These are phyloP conservation scores for Pterostichus niger DNA, from an alignment of 2,888 invertebrate genomes.

Conservation along the genomic window DNA sequence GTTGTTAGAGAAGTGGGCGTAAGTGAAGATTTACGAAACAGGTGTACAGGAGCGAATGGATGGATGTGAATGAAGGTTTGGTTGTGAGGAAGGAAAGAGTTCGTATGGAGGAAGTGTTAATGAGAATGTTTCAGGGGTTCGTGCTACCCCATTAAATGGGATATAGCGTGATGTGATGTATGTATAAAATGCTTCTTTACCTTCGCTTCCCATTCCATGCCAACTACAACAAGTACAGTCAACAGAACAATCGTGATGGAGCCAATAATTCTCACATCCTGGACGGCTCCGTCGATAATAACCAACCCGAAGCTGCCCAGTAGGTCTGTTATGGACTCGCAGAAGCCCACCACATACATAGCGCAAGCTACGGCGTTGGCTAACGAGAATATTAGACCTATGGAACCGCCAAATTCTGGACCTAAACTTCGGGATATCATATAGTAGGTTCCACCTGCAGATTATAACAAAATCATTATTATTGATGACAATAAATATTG, in stretches of 20 bases:
- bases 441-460: slow-evolving; percentile 96
- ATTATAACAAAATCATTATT: not conserved
- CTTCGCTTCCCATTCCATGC: slow-evolving; percentile 99
- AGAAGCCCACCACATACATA: slow-evolving; percentile 99
- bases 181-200: slow-evolving; percentile 74
- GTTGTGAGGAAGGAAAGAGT: too few species aligned
- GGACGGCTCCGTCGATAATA: slow-evolving; percentile 84
- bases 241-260: slow-evolving; percentile 90
- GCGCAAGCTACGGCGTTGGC: slow-evolving; percentile 98
- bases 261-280: slow-evolving; percentile 91
- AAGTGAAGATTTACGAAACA: too few species aligned
- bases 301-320: slow-evolving; percentile 79
- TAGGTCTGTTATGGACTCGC: slow-evolving; percentile 91
- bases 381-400: slow-evolving; percentile 96
- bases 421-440: slow-evolving; percentile 98
- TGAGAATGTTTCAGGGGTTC: too few species aligned
- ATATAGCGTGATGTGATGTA: too few species aligned
- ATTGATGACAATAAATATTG: not conserved
- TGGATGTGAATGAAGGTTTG: too few species aligned
- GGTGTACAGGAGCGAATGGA: too few species aligned
- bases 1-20: too few species aligned
- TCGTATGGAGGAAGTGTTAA: too few species aligned
- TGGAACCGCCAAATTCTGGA: slow-evolving; percentile 97
- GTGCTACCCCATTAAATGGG: too few species aligned
- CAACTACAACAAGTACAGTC: slow-evolving; percentile 93